Evolutionary conservation across 1,140 invertebrate species (phyloP).

Genomic region (Andricus grossulariae): DNA sequence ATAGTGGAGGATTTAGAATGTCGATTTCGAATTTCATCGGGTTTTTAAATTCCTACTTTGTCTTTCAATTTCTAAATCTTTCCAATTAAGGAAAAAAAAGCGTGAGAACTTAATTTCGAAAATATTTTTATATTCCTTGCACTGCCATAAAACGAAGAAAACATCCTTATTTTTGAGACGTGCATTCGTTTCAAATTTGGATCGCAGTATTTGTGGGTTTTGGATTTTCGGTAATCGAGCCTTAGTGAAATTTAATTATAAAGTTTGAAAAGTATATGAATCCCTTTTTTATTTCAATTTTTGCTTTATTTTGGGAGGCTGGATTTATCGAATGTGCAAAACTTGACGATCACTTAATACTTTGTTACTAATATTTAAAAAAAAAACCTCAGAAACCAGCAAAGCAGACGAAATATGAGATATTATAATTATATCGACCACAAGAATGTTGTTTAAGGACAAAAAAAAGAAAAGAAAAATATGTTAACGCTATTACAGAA

Average conservation of each 20-base stretch:
- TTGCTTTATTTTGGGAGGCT: constrained; percentile 34
- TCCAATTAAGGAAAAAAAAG: constrained; percentile 7
- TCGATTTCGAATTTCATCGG: background rate
- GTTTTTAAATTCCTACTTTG: too few relatives aligned
- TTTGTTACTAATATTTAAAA: constrained; percentile 65
- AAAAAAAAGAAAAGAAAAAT: constrained; percentile 31
- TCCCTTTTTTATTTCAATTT: background rate
- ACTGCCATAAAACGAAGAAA: constrained; percentile 4
- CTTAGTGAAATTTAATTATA: constrained; percentile 39
- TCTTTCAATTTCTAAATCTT: background rate
- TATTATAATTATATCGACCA: constrained; percentile 33
- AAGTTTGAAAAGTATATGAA: background rate
- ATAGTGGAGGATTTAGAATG: constrained; percentile 19
- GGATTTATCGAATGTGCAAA: constrained; percentile 39
- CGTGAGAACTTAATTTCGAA: background rate
- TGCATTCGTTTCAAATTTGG: constrained; percentile 23
- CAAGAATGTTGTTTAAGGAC: constrained; percentile 37
- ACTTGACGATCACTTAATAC: constrained; percentile 55
- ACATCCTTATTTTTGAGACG: constrained; percentile 18
- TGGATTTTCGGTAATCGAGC: background rate
- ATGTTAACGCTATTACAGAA: constrained; percentile 36
- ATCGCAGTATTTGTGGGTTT: background rate
- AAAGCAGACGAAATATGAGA: constrained; percentile 48
- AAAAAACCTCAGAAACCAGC: constrained; percentile 50
- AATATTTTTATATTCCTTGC: background rate